These are phyloP conservation scores for Baccha elongata DNA, from an alignment of 2,888 invertebrate species.

Conservation along the genomic window DNA sequence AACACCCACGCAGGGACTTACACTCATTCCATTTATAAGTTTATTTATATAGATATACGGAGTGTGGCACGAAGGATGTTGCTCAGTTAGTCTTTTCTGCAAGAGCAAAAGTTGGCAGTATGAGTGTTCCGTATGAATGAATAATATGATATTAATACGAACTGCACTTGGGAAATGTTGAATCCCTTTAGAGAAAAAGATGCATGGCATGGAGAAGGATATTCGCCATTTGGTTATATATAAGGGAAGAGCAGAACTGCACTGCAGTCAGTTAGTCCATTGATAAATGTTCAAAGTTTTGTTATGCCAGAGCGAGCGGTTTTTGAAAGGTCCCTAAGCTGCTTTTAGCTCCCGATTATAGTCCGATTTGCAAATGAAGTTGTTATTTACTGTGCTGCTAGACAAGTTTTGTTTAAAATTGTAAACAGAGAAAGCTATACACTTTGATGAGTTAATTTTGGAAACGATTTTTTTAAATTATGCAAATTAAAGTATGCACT, in stretches of 20 bases:
- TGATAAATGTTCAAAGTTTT: constrained; percentile 71
- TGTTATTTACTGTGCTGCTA: constrained; percentile 65
- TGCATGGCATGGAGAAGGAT: constrained; percentile 29
- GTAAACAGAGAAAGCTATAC: neutral
- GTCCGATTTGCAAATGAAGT: constrained; percentile 72
- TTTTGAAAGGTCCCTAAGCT: constrained; percentile 70
- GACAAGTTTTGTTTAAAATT: no score
- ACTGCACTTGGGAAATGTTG: constrained; percentile 55
- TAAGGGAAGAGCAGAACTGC: constrained; percentile 14
- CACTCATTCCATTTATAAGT: constrained; percentile 7
- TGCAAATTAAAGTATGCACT: no score
- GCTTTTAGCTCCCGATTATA: constrained; percentile 69
- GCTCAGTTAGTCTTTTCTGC: constrained; percentile 56
- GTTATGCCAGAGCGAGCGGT: constrained; percentile 43
- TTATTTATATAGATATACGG: constrained; percentile 21
- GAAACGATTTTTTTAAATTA: no score
- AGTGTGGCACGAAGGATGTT: constrained; percentile 46
- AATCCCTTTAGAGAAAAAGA: constrained; percentile 40
- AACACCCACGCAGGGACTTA: constrained; percentile 45
- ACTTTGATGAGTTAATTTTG: constrained; percentile 7
- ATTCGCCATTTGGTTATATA: constrained; percentile 8
- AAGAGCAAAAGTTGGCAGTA: constrained; percentile 35
- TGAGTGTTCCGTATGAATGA: constrained; percentile 65
- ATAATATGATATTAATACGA: constrained; percentile 71
- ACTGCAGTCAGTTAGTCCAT: constrained; percentile 66